These are phyloP conservation scores for Physella acuta DNA, from an alignment of 1,140 invertebrate species.

Conservation along the genomic window DNA sequence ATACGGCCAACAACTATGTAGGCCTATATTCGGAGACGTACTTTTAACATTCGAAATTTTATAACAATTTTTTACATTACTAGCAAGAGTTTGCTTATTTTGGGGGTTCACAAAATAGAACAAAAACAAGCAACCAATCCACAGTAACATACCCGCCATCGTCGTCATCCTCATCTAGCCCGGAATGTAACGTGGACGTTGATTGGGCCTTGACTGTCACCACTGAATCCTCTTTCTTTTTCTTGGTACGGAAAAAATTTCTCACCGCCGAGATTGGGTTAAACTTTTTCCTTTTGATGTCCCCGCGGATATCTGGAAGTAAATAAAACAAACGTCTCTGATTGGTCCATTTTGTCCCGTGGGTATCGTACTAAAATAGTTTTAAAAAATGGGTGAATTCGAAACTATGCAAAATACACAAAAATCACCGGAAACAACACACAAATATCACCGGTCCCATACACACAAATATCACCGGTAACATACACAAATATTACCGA, in stretches of 20 bases:
- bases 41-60: neutral
- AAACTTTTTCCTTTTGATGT: slow-evolving; percentile 43
- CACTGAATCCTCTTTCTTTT: slow-evolving; percentile 32
- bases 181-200: slow-evolving; percentile 35
- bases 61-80: neutral
- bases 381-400: no score
- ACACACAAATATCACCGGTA: no score
- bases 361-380: no score
- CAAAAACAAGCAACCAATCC: neutral
- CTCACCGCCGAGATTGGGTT: slow-evolving; percentile 43
- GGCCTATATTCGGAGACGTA: no score
- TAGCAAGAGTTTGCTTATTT: neutral
- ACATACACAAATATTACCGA: no score
- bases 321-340: no score
- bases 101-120: neutral
- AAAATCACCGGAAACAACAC: no score
- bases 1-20: no score
- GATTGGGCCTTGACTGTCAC: slow-evolving; percentile 37
- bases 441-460: no score
- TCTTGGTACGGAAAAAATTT: slow-evolving; percentile 40
- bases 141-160: slow-evolving; percentile 40
- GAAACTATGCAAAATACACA: no score
- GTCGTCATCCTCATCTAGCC: slow-evolving; percentile 22
- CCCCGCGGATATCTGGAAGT: slow-evolving; percentile 26
- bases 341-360: no score